These are phyloP conservation scores for Scleropages formosus DNA, from an alignment of 2,797 vertebrate species.

Conservation along the genomic window DNA sequence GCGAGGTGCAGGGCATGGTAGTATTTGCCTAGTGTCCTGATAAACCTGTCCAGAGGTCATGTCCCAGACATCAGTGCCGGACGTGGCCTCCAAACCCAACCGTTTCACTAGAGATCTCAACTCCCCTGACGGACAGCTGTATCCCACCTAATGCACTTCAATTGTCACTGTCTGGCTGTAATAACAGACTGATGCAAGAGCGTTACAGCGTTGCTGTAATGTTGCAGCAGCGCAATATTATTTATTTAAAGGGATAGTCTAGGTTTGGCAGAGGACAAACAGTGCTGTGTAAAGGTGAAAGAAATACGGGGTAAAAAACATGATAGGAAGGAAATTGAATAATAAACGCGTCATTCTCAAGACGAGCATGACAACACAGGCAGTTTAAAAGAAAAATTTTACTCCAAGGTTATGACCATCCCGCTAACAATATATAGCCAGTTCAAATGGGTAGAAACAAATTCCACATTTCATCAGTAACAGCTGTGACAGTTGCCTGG, in stretches of 20 bases:
- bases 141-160: no score
- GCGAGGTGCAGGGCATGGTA: neutral
- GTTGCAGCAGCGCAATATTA: neutral
- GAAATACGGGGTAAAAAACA: neutral
- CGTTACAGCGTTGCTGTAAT: neutral
- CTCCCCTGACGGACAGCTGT: neutral
- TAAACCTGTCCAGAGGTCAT: neutral
- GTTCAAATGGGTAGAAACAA: no score
- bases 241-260: neutral
- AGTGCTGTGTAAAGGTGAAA: no score
- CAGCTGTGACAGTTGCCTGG: no score
- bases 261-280: neutral
- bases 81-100: neutral
- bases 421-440: no score
- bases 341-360: no score
- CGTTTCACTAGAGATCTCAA: neutral
- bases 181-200: neutral
- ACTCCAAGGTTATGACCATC: no score
- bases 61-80: neutral
- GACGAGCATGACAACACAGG: no score
- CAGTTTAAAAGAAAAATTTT: no score
- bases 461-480: no score
- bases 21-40: neutral
- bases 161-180: neutral
- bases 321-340: neutral